A percentile compares a stretch with the other conserved stretches of the same genome.
These are phyloP conservation scores for Drosophila cardini DNA, from an alignment of 1,140 invertebrate genomes.

Conservation along the genomic window DNA sequence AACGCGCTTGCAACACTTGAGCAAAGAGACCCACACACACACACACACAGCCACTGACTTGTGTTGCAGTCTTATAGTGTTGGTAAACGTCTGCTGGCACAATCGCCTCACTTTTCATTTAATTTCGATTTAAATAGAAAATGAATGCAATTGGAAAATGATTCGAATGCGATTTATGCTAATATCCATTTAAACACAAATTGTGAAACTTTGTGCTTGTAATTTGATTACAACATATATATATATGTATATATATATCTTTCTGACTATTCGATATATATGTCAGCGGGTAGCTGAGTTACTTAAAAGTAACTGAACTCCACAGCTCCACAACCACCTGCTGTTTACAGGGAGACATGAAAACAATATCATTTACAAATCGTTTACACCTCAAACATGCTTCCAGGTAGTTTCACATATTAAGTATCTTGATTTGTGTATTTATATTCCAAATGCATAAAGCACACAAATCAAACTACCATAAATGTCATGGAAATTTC, in stretches of 20 bases:
- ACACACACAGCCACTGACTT: neutral
- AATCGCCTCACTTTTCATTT: slow-evolving; percentile 48
- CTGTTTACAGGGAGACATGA: neutral
- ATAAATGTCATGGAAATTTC: slow-evolving; percentile 47
- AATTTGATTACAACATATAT: slow-evolving; percentile 50
- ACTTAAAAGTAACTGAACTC: slow-evolving; percentile 16
- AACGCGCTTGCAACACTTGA: neutral
- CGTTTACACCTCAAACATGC: slow-evolving; percentile 12
- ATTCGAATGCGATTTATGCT: slow-evolving; percentile 41
- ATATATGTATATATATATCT: neutral
- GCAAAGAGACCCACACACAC: too few relatives aligned
- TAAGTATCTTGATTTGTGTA: neutral
- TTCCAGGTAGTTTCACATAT: slow-evolving; percentile 3
- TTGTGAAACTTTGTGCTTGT: slow-evolving; percentile 38
- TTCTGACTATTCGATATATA: slow-evolving; percentile 1
- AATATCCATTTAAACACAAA: slow-evolving; percentile 39
- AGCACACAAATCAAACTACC: slow-evolving; percentile 40
- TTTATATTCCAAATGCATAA: slow-evolving; percentile 44
- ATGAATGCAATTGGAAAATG: slow-evolving; percentile 44
- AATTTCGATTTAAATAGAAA: slow-evolving; percentile 51
- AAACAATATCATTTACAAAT: slow-evolving; percentile 35
- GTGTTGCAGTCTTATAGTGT: slow-evolving; percentile 15
- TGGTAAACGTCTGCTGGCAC: slow-evolving; percentile 28
- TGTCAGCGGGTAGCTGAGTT: slow-evolving; percentile 23
- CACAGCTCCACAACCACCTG: too few relatives aligned